Conservation (phyloP, 2,888 invertebrate genomes). For the Ennomos erosarius region DNA sequence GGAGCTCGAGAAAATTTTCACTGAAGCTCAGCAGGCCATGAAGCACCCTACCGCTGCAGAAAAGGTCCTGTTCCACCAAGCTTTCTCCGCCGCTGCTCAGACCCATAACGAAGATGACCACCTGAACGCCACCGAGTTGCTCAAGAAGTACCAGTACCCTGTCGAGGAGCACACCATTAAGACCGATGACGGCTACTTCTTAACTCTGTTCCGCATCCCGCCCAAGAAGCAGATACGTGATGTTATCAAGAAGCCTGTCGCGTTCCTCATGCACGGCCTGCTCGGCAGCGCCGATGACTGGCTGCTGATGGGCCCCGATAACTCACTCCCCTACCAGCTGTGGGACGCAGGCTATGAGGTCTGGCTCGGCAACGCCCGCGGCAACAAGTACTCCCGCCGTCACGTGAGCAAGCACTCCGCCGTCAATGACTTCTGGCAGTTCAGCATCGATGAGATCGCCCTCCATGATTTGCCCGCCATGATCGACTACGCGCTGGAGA, state of each 20-base stretch:
- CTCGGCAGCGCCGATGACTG: conserved; percentile 89
- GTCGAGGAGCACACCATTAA: conserved; percentile 69
- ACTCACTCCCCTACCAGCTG: conserved; percentile 73
- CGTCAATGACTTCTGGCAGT: conserved; percentile 74
- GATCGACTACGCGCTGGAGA: conserved; percentile 70
- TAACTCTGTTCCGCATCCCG: conserved; percentile 75
- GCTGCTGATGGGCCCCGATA: conserved; percentile 87
- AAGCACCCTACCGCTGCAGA: conserved; percentile 60
- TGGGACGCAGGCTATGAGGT: conserved; percentile 76
- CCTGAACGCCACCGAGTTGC: conserved; percentile 64
- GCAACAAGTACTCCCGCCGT: conserved; percentile 68
- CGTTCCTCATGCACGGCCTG: conserved; percentile 87
- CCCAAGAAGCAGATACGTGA: conserved; percentile 54
- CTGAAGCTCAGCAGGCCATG: conserved; percentile 64
- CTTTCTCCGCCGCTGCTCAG: conserved; percentile 47
- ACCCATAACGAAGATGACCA: conserved; percentile 51
- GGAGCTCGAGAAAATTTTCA: conserved; percentile 65
- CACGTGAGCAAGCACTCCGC: conserved; percentile 71
- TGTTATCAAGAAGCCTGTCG: conserved; percentile 64
- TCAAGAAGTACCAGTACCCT: conserved; percentile 65
- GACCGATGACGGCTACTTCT: conserved; percentile 75
- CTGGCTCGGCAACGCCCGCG: conserved; percentile 77
- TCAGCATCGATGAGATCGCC: conserved; percentile 75
- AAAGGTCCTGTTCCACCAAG: conserved; percentile 60
- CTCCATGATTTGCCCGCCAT: conserved; percentile 74